These are phyloP conservation scores for Pyrgus malvae DNA, from an alignment of 2,888 invertebrate species.

Conservation along the genomic window DNA sequence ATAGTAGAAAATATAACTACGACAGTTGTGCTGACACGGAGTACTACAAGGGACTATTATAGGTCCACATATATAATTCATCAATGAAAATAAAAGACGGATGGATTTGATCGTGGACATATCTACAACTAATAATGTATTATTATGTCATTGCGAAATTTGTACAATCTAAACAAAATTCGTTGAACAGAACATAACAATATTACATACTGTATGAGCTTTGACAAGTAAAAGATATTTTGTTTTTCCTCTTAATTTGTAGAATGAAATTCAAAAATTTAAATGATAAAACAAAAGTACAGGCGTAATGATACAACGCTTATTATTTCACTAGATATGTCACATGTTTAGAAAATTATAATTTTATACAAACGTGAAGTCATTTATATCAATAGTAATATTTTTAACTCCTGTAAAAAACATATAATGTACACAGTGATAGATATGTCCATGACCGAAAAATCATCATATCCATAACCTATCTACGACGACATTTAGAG, in stretches of 20 bases:
- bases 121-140: background rate
- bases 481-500: constrained; percentile 21
- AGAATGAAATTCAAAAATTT: too few relatives aligned
- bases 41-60: constrained; percentile 11
- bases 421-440: too few relatives aligned
- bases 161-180: too few relatives aligned
- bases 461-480: background rate
- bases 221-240: too few relatives aligned
- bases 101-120: constrained; percentile 1
- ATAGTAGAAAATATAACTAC: constrained; percentile 2
- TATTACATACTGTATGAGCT: too few relatives aligned
- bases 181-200: background rate
- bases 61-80: constrained; percentile 10
- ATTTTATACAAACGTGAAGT: too few relatives aligned
- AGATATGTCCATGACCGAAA: constrained; percentile 11
- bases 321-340: too few relatives aligned
- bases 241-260: too few relatives aligned
- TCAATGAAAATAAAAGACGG: background rate
- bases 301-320: too few relatives aligned
- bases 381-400: too few relatives aligned
- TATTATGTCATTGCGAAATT: background rate
- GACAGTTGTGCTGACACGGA: constrained; percentile 25
- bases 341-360: too few relatives aligned
- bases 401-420: too few relatives aligned
- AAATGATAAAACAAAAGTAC: background rate